Conservation (phyloP, 2,888 invertebrate genomes). For the Tyria jacobaeae region DNA sequence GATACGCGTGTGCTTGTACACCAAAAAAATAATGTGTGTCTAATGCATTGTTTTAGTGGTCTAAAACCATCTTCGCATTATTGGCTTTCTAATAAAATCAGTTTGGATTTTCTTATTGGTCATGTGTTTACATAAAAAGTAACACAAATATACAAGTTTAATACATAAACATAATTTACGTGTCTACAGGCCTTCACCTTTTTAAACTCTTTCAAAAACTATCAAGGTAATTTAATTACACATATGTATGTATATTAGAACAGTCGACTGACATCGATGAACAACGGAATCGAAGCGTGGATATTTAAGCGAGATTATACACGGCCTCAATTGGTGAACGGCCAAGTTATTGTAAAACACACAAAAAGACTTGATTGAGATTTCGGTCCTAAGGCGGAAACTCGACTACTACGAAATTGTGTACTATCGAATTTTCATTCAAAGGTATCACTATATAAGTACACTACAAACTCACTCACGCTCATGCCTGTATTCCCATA, state of each 20-base stretch:
- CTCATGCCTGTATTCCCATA: too few species aligned
- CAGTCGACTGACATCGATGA: constrained; percentile 15
- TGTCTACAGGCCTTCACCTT: neutral
- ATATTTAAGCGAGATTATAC: constrained; percentile 42
- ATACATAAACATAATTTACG: too few species aligned
- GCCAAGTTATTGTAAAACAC: constrained; percentile 48
- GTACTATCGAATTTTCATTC: constrained; percentile 14
- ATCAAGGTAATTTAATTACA: neutral
- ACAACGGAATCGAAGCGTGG: constrained; percentile 34
- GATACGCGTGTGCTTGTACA: too few species aligned
- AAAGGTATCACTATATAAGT: too few species aligned
- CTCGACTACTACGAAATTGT: constrained; percentile 25
- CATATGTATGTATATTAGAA: neutral
- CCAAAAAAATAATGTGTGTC: too few species aligned
- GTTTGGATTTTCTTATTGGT: too few species aligned
- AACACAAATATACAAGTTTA: too few species aligned
- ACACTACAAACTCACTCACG: too few species aligned
- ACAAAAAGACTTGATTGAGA: constrained; percentile 49
- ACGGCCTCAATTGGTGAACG: constrained; percentile 43
- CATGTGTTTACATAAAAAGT: too few species aligned
- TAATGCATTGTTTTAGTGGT: too few species aligned
- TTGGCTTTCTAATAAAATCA: too few species aligned
- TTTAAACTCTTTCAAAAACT: neutral
- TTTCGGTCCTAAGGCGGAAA: constrained; percentile 28
- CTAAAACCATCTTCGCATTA: too few species aligned